Evolutionary conservation across 2,797 vertebrate species (phyloP).

Genomic region (Hippocampus kuda): DNA sequence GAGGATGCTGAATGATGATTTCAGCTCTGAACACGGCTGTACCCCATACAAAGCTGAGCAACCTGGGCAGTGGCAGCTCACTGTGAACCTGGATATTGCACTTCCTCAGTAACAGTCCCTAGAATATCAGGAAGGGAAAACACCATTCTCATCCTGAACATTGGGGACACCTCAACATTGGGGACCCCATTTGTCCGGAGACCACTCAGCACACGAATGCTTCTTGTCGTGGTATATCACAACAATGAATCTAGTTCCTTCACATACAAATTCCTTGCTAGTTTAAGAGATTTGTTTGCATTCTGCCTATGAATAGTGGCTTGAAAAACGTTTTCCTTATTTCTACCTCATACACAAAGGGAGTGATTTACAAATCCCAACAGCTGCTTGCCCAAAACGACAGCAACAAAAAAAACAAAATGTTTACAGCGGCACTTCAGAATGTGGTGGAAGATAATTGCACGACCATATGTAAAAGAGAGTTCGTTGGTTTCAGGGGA

Average conservation of each 20-base stretch:
- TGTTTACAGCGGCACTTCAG: not conserved
- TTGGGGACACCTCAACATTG: not conserved
- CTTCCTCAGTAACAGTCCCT: not conserved
- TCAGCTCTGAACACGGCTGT: no score
- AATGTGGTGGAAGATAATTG: not conserved
- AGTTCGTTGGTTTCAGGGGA: not conserved
- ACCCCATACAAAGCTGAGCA: no score
- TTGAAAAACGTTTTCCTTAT: no score
- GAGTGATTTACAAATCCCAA: not conserved
- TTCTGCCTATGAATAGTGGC: not conserved
- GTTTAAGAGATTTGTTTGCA: constrained; percentile 3
- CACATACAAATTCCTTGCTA: not conserved
- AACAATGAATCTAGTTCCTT: not conserved
- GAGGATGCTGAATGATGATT: no score
- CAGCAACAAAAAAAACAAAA: not conserved
- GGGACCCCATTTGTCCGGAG: not conserved
- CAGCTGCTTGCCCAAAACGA: not conserved
- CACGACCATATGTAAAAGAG: not conserved
- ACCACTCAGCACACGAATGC: not conserved
- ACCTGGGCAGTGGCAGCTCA: no score
- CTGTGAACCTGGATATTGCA: no score
- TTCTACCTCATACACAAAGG: not conserved
- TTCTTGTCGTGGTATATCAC: not conserved
- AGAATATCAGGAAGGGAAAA: not conserved
- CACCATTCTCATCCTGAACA: not conserved